These are phyloP conservation scores for Cygnus buccinator DNA, from an alignment of 2,113 vertebrate species.

Conservation along the genomic window DNA sequence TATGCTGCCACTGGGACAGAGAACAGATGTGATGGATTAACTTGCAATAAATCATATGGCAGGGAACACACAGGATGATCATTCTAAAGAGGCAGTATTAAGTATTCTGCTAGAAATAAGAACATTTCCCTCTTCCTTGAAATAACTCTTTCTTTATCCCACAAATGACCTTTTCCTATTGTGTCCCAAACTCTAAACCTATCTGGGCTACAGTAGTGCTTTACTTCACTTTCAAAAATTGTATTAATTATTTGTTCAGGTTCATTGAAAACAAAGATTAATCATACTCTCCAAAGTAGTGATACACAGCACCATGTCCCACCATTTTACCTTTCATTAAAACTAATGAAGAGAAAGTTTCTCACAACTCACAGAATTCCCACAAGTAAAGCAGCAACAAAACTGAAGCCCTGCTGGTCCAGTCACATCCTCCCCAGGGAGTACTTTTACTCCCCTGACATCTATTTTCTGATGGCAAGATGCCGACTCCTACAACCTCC, in stretches of 20 bases:
- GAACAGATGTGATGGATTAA: slow-evolving; percentile 71
- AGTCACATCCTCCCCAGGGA: slow-evolving; percentile 60
- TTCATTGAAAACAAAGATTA: background rate
- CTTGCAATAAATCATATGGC: slow-evolving; percentile 62
- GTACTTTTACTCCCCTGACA: slow-evolving; percentile 43
- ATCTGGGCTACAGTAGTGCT: background rate
- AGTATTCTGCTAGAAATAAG: background rate
- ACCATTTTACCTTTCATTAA: slow-evolving; percentile 31
- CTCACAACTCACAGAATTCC: slow-evolving; percentile 4
- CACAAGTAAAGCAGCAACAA: slow-evolving; percentile 9
- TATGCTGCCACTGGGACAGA: slow-evolving; percentile 61
- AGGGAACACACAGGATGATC: slow-evolving; percentile 35
- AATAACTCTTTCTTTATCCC: background rate
- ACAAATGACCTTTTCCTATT: background rate
- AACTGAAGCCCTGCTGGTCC: slow-evolving; percentile 31
- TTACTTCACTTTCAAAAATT: background rate
- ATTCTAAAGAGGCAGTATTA: slow-evolving; percentile 33
- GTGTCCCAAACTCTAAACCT: background rate
- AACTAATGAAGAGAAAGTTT: slow-evolving; percentile 52
- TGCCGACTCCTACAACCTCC: slow-evolving; percentile 73
- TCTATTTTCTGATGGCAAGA: slow-evolving; percentile 73
- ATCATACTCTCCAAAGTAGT: background rate
- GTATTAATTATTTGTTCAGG: background rate
- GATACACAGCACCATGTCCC: background rate
- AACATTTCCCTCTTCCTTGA: background rate